Base-by-base conservation (phyloP, 1,140 invertebrate genomes). In the Trichoplusia ni region DNA sequence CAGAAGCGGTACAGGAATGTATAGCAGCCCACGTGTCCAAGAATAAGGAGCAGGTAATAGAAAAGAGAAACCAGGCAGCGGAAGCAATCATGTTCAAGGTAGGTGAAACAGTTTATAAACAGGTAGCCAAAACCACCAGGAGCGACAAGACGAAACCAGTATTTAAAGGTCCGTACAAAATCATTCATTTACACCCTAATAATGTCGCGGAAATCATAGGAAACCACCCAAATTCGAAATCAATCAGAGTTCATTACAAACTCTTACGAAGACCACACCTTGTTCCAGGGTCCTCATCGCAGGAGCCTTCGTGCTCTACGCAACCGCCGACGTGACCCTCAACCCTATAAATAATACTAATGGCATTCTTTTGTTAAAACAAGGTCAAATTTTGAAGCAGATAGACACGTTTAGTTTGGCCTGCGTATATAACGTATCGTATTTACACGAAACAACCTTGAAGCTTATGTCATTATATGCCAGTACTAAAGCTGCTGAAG, bases 161-260 rank as follows among this genome's bases (percentile, higher is more conserved):
- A 13, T 74, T 71, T 42, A 67, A 68, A 70, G 68, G 75, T n/a
- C 75, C 71, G 4, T 74, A 77, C 63, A 77, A 67, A 18, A 72
- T 74, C 2, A 68, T 77, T 19, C 67, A 69, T 29, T 14, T 77
- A 1, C 75, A 77, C 18, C 72, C 75, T 2, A 69, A 75, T 14
- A 67, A 70, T 11, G 44, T 74, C n/a, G 71, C 75, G 0, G 75
- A 77, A 40, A 74, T 77, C 14, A 63, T 74, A 61, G 71, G 69
- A 8, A 74, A 60, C 21, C 69, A 77, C 37, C 64, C 62, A 35
- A 77, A 74, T 31, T 49, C 64, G 16, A 75, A 75, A 46, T 64
- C 65, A 7, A 75, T 71, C 4, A 67, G 68, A 49, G 68, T 69
- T 13, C 72, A 74, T 11, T 74, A 54, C 38, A 64, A 61, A n/a